Conservation (phyloP, 2,797 vertebrate genomes). For the Myotis myotis region DNA sequence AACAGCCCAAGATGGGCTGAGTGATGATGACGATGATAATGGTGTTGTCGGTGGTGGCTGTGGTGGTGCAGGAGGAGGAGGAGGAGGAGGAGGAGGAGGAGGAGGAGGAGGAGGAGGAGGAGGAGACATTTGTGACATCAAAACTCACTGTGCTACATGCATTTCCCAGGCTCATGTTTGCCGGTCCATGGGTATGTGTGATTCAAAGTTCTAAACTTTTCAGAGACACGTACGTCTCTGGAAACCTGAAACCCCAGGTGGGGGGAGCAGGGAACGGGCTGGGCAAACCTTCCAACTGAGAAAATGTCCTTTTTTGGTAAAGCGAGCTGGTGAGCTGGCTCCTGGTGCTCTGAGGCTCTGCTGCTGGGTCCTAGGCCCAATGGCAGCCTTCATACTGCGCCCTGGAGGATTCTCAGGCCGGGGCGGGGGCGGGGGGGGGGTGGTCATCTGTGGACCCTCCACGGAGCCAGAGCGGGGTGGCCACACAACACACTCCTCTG, state of each 20-base stretch:
- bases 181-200: background rate
- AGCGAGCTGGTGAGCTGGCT: background rate
- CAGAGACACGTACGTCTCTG: background rate
- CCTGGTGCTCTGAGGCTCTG: background rate
- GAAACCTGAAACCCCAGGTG: slow-evolving; percentile 65
- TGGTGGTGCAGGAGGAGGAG: no score
- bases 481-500: background rate
- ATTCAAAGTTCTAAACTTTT: background rate
- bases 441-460: background rate
- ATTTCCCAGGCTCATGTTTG: background rate
- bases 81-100: no score
- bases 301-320: slow-evolving; percentile 85
- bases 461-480: fast-evolving
- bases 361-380: background rate
- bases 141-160: background rate
- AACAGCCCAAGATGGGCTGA: background rate
- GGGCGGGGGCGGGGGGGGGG: fast-evolving
- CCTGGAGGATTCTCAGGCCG: background rate
- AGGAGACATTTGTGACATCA: background rate
- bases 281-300: slow-evolving; percentile 65
- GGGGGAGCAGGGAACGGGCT: slow-evolving; percentile 55
- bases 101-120: background rate
- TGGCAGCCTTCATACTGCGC: background rate
- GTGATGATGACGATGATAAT: fast-evolving
- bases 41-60: no score